Evolutionary conservation across 2,888 invertebrate genomes (phyloP), one percentile per base, ranked within the genome.

Genomic region (Philereme vetulata): DNA sequence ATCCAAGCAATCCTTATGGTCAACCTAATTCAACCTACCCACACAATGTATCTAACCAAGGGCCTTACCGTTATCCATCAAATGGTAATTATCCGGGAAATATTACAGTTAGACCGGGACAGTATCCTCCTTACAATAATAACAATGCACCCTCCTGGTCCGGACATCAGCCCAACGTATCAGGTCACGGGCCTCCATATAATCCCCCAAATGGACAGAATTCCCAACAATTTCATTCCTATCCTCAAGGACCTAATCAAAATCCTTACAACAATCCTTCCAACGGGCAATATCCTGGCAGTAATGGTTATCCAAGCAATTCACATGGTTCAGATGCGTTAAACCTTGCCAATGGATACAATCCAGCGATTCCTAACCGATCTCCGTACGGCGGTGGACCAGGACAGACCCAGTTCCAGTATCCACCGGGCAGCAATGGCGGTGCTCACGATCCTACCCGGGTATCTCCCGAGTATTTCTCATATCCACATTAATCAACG

Each of bases 401-500:
- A 5, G 53, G 52, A 46, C 58, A 51, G 56, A 60, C 51, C 10
- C 40, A 54, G 4, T 36, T 56, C 47, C 70, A 64, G 44, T 70
- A 65, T 46, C 68, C 75, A 51, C 56, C 70, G 38, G 68, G 65
- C 51, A 67, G 51, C 21, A 70, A 68, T 35, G 63, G 56, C 32
- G 58, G 66, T 11, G 49, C 65, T 42, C 74, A 75, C 40, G 81
- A 83, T 55, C 76, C 78, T 3, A 71, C 64, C 0, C 77, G 65
- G 68, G 72, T 75, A 45, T 70, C 72, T 43, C 70, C 80, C n/a
- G 68, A 75, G 11, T 62, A 74, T 51, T 79, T 78, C 36, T 75
- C 76, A 55, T 70, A 70, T 56, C 67, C 57, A 54, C 46, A 48
- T 43, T 54, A 66, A 47, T 51, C 51, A 52, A 51, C 38, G 9